Base-by-base conservation (phyloP, 2,797 vertebrate genomes). In the Luscinia megarhynchos region DNA sequence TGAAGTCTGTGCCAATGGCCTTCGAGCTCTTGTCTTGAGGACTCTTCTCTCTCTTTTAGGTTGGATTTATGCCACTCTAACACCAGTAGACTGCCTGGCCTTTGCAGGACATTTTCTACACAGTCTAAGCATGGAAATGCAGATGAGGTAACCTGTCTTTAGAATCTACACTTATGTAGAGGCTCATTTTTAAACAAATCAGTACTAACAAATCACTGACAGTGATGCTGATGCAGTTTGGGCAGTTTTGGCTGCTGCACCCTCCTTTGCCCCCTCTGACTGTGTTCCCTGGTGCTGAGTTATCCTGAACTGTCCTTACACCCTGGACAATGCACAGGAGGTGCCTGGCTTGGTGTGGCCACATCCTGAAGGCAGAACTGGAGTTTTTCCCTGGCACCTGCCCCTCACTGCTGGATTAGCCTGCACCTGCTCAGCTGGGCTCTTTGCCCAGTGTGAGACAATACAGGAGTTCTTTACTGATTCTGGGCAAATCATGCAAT, bases 61-160 rank as follows among this genome's bases (percentile, higher is more conserved):
- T 84, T 99, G 99, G 99, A 99, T 99, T 97, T 99, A 99, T 89
- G 99, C 99, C 97, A 99, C 99, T 58, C 98, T 99, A 91, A 99
- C 99, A 46, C 99, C 99, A 3, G 99, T 99, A 58, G 99, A 99
- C 98, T 99, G 99, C 94, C 97, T 99, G 97, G 99, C 99, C 41
- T 99, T 99, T 96, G 98, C 99, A 34, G 99, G 99, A 90, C 99
- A 99, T 97, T 99, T 99, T 58, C 98, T 99, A 70, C 99, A 99
- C 97, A 99, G 99, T 95, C 97, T 99, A 91, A 99, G 98, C 7
- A 98, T 99, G 97, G 99, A 99, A 97, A 99, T 99, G 99, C 99
- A 99, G 97, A 99, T 99, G 99, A 99, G 99, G 99, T 99, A 94
- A 86, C 58, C 32, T 48, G 15, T 74, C 43, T 72, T 78, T 58